These are phyloP conservation scores for Montipora efflorescens DNA, from an alignment of 64 coral and sea anemone species.

Conservation along the genomic window DNA sequence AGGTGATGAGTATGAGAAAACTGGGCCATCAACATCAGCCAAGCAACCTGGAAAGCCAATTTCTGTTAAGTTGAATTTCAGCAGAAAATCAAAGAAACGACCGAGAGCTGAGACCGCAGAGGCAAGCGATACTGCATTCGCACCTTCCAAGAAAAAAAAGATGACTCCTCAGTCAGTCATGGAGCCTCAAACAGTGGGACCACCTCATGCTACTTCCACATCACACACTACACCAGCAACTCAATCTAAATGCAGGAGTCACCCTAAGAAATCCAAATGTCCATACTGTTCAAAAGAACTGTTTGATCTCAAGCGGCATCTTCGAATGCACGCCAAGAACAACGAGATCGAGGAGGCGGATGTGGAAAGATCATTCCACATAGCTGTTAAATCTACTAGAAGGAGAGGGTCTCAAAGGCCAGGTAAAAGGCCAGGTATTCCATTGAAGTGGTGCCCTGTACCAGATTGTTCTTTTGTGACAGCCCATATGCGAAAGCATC, in stretches of 20 bases:
- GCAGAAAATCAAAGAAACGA: no score
- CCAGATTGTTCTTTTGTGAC: background rate
- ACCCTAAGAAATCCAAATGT: background rate
- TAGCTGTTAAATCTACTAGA: background rate
- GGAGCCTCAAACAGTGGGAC: no score
- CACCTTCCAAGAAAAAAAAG: no score
- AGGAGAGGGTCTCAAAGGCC: background rate
- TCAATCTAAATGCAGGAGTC: background rate
- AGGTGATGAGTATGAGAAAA: no score
- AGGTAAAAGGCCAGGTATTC: background rate
- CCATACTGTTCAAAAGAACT: background rate
- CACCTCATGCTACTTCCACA: no score
- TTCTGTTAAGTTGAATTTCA: no score
- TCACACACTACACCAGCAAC: no score
- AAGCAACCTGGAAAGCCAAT: no score
- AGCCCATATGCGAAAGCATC: background rate
- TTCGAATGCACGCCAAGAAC: background rate
- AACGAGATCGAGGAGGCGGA: background rate
- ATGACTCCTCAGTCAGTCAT: no score
- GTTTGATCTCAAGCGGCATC: background rate
- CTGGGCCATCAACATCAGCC: no score
- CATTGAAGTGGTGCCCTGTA: background rate
- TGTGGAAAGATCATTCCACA: background rate
- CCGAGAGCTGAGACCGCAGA: no score
- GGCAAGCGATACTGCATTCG: no score